Evolutionary conservation across 2,797 vertebrate species (phyloP), one percentile per base, ranked within the genome.

Genomic region (Coilia nasus): DNA sequence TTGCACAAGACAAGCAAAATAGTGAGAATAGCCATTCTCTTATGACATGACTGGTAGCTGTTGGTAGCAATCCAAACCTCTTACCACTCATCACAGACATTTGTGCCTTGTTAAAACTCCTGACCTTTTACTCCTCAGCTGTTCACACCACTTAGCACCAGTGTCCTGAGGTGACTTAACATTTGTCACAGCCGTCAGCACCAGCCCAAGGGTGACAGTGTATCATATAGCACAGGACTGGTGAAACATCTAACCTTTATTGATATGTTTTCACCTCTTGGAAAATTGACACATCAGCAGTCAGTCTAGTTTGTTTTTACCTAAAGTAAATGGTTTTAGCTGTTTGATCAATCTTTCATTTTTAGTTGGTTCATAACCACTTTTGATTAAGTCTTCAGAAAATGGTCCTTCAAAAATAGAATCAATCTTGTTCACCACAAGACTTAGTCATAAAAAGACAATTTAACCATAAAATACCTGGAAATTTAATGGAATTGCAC

Each of bases 111-210:
- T 86, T 87, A 85, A 67, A 86, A 50, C 35, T 2, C 47, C 78
- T 89, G 84, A 85, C 86, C 31, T 85, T 85, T 87, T 86, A 83
- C 71, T 54, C 82, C 41, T 71, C 44, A 60, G 71, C n/a, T 88
- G 82, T 87, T 85, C 81, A 78, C 85, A 88, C 86, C 31, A 78
- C 31, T 78, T 78, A 35, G 67, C 28, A 75, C 12, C 71, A 44
- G 19, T 35, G 41, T 15, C 19, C 31, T 28, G 6, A 17, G 31
- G 19, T 21, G 35, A 11, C 71, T 35, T 71, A 6, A 78, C 15
- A 44, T 31, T 19, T 19, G 17, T 44, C 19, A 35, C 31, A 75
- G 28, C 17, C 15, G 28, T 75, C 28, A 75, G 31, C 31, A 19
- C 28, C 31, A 35, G 31, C 31, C 28, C 28, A 6, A 15, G 28